Conservation (phyloP, 2,113 vertebrate species). For the Bombycilla garrulus region DNA sequence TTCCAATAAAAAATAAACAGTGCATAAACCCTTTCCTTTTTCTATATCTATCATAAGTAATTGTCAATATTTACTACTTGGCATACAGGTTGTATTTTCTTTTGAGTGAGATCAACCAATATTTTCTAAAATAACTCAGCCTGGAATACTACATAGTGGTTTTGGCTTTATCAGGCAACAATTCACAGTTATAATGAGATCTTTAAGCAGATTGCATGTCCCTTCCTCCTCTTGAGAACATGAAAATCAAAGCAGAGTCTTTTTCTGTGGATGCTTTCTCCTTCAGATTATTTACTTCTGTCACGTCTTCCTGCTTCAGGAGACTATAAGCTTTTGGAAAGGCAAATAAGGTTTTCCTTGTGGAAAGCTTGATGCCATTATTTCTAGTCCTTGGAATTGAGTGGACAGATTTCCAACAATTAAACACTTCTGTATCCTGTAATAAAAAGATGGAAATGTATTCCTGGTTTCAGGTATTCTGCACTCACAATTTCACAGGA, state of each 20-base stretch:
- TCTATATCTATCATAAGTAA: neutral
- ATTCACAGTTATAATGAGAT: neutral
- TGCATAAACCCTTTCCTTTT: neutral
- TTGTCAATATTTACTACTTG: neutral
- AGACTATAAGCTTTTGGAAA: neutral
- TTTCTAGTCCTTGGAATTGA: neutral
- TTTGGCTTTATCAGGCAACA: neutral
- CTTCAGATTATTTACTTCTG: neutral
- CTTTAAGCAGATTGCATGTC: neutral
- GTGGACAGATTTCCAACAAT: neutral
- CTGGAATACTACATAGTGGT: neutral
- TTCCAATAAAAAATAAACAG: neutral
- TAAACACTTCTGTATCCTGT: neutral
- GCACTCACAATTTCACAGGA: neutral
- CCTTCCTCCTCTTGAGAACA: neutral
- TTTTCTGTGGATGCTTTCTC: neutral
- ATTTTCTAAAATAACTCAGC: neutral
- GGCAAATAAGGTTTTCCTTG: neutral
- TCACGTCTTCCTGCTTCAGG: neutral
- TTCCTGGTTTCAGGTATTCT: neutral
- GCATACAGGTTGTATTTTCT: neutral
- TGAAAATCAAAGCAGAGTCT: neutral
- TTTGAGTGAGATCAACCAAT: neutral
- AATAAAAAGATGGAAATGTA: neutral
- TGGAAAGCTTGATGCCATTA: neutral